Conservation (phyloP, 2,113 vertebrate species). For the Triplophysa siluroides region DNA sequence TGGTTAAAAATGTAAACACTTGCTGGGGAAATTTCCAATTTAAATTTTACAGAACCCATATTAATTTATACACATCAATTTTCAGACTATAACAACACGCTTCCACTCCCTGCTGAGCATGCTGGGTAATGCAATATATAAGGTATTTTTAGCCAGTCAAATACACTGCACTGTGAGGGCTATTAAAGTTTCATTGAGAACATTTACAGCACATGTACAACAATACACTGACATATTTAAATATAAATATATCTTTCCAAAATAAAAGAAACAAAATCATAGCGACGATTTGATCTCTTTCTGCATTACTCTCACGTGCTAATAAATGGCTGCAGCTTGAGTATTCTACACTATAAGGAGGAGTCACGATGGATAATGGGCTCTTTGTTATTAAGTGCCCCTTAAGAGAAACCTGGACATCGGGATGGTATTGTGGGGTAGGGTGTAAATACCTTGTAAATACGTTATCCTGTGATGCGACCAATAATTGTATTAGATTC, state of each 20-base stretch:
- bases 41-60: too few relatives aligned
- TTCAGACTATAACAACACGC: neutral
- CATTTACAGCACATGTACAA: too few relatives aligned
- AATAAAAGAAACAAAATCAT: neutral
- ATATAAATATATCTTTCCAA: too few relatives aligned
- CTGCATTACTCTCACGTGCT: neutral
- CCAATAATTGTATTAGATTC: too few relatives aligned
- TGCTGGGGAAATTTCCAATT: too few relatives aligned
- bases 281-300: neutral
- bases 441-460: too few relatives aligned
- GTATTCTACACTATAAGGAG: neutral
- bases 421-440: neutral
- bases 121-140: neutral
- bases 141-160: neutral
- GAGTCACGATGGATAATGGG: slow-evolving; percentile 1
- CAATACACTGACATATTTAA: too few relatives aligned
- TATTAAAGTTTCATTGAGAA: too few relatives aligned
- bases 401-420: slow-evolving; percentile 2
- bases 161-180: neutral
- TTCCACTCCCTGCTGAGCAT: neutral
- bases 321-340: slow-evolving; percentile 7
- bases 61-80: neutral
- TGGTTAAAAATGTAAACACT: too few relatives aligned
- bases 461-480: too few relatives aligned
- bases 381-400: neutral